Evolutionary conservation across 2,888 invertebrate genomes (phyloP), one percentile per base, ranked within the genome.

Genomic region (Hypomecis punctinalis): DNA sequence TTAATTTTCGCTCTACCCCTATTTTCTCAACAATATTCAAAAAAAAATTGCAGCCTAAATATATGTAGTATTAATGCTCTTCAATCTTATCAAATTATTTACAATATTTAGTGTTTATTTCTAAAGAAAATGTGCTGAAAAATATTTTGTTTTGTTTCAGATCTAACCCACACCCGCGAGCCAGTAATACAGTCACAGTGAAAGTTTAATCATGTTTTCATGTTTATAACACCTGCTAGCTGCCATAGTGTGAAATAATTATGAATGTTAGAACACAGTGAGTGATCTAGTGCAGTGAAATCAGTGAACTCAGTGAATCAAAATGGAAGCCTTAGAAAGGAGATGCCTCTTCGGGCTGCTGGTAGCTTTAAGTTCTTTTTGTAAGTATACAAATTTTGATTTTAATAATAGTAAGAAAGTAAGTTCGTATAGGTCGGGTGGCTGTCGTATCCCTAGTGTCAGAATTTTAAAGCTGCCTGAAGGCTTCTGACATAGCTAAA

Each of bases 261-360:
- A 58, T 66, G 67, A 62, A 61, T 72, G 54, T 63, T 33, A 70
- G 66, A 53, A 57, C 13, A 59, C 67, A 65, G 66, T 66, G 60
- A 66, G 66, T 72, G 70, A 61, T 58, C 45, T 37, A 61, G 65
- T 66, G 63, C 23, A 63, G 67, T 67, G 63, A 57, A 9, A 58
- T 52, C 11, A 69, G 73, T 72, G 68, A 66, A 61, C 48, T 56
- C 23, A 58, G 53, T 61, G 6, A 69, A 63, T 55, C 65, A 87
- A 82, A 86, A 92, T 93, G 93, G 93, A 93, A 79, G 93, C 90
- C 43, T 76, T 90, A 63, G 92, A 93, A 76, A 82, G 92, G 80
- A 84, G 89, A 78, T 83, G 84, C 33, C 69, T 84, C 6, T 78
- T 80, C 8, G 82, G 83, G 7, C 78, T 90, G 39, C 40, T 88